Base-by-base conservation (phyloP, 2,888 invertebrate genomes). In the Rhorus exstirpatorius region DNA sequence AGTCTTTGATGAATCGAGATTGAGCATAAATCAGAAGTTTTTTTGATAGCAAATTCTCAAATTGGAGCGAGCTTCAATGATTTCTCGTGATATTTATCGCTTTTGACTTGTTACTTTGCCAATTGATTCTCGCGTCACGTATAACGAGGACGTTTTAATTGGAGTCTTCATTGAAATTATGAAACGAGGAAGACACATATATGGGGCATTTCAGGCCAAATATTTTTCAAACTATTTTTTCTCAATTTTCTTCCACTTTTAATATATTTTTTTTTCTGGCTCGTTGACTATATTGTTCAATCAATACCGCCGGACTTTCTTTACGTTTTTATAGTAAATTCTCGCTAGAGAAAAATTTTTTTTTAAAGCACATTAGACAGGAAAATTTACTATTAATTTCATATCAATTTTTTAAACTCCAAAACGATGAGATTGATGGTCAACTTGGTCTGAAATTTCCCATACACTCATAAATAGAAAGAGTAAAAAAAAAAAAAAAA, bases 111-210 rank as follows among this genome's bases (percentile, higher is more conserved):
- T 61, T 51, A 35, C 14, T 61, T 55, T 49, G 35, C 8, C 71
- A 71, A 77, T 81, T 77, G 71, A 76, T 65, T n/a, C n/a, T 71
- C 58, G 55, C 44, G 65, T 63, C 75, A 31, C 61, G 19, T 31
- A 17, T 51, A 70, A 31, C 68, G 76, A 71, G 53, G 63, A 70
- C 49, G 76, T 58, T 53, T 65, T 58, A 76, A 76, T 76, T 63
- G 61, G 53, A 38, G 24, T 61, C 8, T 63, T 70, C 26, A 12
- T 60, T 26, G 24, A 68, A 74, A 61, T 53, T 61, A 6, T 38
- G 8, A 41, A 41, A n/a, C n/a, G 10, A 31, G 53, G 41, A 44
- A 60, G 8, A 49, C 26, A 17, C 3, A 63, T 4, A 12, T 1
- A 24, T 0, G 19, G 17, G 35, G 26, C 58, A 35, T 35, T 60